Evolutionary conservation across 2,888 invertebrate species (phyloP), one percentile per base, ranked within the genome.

Genomic region (Thera obeliscata): DNA sequence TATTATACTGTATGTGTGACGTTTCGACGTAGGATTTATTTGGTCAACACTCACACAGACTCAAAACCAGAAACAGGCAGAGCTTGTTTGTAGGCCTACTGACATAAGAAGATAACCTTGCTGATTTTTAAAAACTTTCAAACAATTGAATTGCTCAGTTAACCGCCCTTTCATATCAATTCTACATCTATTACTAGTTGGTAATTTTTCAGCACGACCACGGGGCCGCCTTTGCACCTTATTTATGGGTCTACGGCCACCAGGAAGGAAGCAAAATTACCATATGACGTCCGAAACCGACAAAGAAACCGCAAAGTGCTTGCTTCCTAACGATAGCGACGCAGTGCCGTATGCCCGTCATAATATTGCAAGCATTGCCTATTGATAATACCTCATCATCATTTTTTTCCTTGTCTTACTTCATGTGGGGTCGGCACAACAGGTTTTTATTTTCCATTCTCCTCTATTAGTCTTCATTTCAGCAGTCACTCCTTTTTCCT

Each of bases 251-350:
- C 78, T 76, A 76, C 84, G 81, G 84, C 82, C 81, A 84, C 76
- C 70, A 83, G 90, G 90, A 91, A 92, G 92, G 92, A 92, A 92
- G 80, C 83, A 73, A 77, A 85, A 92, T 93, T 93, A 91, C 88
- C 93, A 93, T 92, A 92, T 88, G 86, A 89, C 90, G 84, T 86
- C 86, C 86, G 86, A 80, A 64, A 64, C 79, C 84, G 83, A 85
- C 87, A 90, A 89, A 89, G 87, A 89, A 89, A 86, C 85, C 80
- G 78, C 74, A 74, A 74, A 74, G 72, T 75, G 72, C 69, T 68
- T 52, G 84, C 82, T 83, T 80, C 83, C 85, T 87, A 82, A 41
- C 63, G 63, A 69, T 69, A 81, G 84, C 78, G 78, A 86, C 83
- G 77, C 74, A 79, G 77, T 85, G 84, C 84, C 78, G 84, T 82